phyloP scores from a whole-genome alignment of 23 tunicate genomes.

The Styela clava region DNA sequence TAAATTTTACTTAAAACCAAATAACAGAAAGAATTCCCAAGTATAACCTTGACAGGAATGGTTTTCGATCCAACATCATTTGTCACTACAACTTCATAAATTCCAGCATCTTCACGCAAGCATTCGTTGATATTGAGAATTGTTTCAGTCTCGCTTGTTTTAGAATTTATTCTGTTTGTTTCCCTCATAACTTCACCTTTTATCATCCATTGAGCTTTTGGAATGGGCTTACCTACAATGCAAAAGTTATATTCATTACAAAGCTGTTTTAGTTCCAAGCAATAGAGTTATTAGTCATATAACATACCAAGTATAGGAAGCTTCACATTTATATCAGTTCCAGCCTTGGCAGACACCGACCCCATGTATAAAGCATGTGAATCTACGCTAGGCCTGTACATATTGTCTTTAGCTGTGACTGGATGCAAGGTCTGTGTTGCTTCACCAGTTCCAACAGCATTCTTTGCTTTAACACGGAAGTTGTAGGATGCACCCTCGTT shows the following conservation, averaged over 20 bases:
- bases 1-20: background rate
- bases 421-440: conserved; percentile 61
- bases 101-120: conserved; percentile 72
- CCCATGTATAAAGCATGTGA: conserved; percentile 73
- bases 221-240: conserved; percentile 67
- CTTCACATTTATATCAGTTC: conserved; percentile 47
- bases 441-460: conserved; percentile 69
- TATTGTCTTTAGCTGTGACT: conserved; percentile 51
- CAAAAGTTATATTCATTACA: background rate
- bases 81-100: conserved; percentile 50
- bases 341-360: conserved; percentile 74
- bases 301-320: conserved; percentile 74
- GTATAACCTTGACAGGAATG: conserved; percentile 49
- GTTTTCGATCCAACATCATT: conserved; percentile 67
- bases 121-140: conserved; percentile 58
- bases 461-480: conserved; percentile 81
- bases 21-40: background rate
- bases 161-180: conserved; percentile 79
- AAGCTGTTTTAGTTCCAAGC: background rate
- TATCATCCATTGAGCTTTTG: conserved; percentile 67
- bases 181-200: conserved; percentile 54
- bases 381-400: conserved; percentile 58
- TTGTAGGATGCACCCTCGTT: conserved; percentile 69
- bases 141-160: conserved; percentile 30
- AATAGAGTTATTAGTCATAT: background rate